Percentiles rank a stretch among this genome's conserved stretches.
Conservation (phyloP, 2,888 invertebrate species). For the Scaptomyza flava region DNA sequence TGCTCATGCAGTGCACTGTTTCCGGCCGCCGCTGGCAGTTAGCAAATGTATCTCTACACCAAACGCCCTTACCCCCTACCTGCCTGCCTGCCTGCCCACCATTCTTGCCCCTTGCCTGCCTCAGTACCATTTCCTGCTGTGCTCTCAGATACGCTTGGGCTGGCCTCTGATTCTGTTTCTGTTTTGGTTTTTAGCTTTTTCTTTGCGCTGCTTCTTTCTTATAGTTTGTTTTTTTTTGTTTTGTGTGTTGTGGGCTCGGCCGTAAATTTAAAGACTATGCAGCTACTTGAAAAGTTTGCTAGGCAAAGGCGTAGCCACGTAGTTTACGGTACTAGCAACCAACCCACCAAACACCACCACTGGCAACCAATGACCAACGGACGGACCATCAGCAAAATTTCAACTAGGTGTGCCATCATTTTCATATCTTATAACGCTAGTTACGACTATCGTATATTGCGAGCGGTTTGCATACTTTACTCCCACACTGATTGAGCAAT, state of each 20-base stretch:
- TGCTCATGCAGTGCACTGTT: constrained; percentile 65
- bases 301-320: constrained; percentile 66
- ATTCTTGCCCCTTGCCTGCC: constrained; percentile 24
- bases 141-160: constrained; percentile 60
- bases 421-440: constrained; percentile 65
- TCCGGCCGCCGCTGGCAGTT: constrained; percentile 72
- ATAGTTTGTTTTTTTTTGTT: constrained; percentile 32
- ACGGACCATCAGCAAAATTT: constrained; percentile 12
- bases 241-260: constrained; percentile 23
- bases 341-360: constrained; percentile 10
- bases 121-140: constrained; percentile 50
- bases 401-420: constrained; percentile 62
- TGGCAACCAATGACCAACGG: constrained; percentile 11
- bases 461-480: constrained; percentile 44
- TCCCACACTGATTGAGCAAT: constrained; percentile 64
- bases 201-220: constrained; percentile 26
- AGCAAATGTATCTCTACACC: constrained; percentile 60
- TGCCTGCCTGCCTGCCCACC: not conserved
- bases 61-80: not conserved
- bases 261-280: constrained; percentile 72
- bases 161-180: constrained; percentile 57
- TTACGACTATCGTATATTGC: constrained; percentile 32
- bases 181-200: constrained; percentile 37
- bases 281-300: constrained; percentile 68
- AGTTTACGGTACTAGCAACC: constrained; percentile 53